Percentiles rank a stretch among this genome's conserved stretches.
Conservation (phyloP, 53 echinoderm and acorn worm species). For the Apostichopus leukothele region DNA sequence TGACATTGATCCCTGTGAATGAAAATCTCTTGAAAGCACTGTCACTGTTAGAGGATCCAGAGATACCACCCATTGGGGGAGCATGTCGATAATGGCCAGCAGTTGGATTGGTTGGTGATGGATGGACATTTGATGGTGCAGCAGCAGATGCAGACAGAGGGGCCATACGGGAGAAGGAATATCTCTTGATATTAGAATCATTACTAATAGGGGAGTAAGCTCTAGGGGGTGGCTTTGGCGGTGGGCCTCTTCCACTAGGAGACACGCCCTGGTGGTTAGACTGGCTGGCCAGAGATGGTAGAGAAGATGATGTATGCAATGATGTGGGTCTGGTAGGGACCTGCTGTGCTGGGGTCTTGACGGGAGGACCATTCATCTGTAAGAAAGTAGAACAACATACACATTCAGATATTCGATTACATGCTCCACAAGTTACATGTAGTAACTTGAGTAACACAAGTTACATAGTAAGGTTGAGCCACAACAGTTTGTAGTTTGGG, state of each 20-base stretch:
- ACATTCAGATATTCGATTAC: not conserved
- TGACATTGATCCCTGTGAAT: constrained; percentile 64
- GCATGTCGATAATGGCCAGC: constrained; percentile 5
- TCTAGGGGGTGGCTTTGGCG: constrained; percentile 62
- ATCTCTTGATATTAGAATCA: constrained; percentile 49
- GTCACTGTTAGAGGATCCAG: constrained; percentile 49
- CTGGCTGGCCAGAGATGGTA: constrained; percentile 50
- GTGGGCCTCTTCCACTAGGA: constrained; percentile 47
- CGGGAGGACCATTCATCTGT: constrained; percentile 11
- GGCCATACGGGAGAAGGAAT: constrained; percentile 50
- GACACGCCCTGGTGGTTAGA: constrained; percentile 40
- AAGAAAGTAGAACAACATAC: not conserved
- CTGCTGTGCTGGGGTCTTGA: not conserved
- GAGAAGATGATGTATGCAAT: constrained; percentile 51
- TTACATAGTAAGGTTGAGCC: too few species aligned
- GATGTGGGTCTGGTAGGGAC: not conserved
- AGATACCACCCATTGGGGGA: constrained; percentile 15
- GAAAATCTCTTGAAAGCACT: constrained; percentile 69
- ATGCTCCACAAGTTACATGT: too few species aligned
- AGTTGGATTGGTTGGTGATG: constrained; percentile 40
- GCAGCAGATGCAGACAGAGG: constrained; percentile 21
- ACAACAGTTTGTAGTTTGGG: too few species aligned
- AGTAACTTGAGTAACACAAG: too few species aligned
- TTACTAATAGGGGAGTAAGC: constrained; percentile 66
- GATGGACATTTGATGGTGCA: constrained; percentile 37